A percentile compares a stretch with the other conserved stretches of the same genome.
Evolutionary conservation across 2,113 vertebrate species (phyloP).

Genomic region (Charina bottae): DNA sequence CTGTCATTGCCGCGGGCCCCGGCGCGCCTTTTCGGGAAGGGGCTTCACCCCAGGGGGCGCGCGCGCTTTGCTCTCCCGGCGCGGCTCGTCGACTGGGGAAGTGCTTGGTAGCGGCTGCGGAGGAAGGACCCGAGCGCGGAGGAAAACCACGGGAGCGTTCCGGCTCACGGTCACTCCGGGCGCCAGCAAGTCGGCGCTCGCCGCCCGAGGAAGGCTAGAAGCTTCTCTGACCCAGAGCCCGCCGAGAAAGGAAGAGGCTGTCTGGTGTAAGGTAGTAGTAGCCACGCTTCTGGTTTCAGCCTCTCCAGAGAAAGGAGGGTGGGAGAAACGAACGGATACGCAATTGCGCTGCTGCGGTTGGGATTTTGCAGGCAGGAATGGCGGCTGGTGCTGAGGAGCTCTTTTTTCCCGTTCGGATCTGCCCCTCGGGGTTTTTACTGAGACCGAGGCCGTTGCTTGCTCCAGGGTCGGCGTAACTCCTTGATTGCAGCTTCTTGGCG

Average conservation of each 20-base stretch:
- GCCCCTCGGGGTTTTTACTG: neutral
- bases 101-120: too few species aligned
- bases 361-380: neutral
- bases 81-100: neutral
- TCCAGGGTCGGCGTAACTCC: neutral
- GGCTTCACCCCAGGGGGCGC: constrained; percentile 11
- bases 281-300: neutral
- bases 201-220: neutral
- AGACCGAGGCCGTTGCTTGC: too few species aligned
- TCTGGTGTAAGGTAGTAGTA: neutral
- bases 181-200: neutral
- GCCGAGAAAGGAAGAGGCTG: neutral
- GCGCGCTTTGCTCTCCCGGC: neutral
- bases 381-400: neutral
- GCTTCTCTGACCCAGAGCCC: neutral
- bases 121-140: neutral
- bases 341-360: neutral
- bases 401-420: neutral
- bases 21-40: neutral
- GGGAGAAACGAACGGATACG: neutral
- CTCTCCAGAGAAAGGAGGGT: neutral
- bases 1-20: neutral
- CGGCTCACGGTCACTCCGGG: constrained; percentile 24
- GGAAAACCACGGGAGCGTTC: neutral
- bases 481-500: neutral